A percentile compares a stretch with the other conserved stretches of the same genome.
These are phyloP conservation scores for Tympanoctomys barrerae DNA, from an alignment of 2,797 vertebrate species.

Conservation along the genomic window DNA sequence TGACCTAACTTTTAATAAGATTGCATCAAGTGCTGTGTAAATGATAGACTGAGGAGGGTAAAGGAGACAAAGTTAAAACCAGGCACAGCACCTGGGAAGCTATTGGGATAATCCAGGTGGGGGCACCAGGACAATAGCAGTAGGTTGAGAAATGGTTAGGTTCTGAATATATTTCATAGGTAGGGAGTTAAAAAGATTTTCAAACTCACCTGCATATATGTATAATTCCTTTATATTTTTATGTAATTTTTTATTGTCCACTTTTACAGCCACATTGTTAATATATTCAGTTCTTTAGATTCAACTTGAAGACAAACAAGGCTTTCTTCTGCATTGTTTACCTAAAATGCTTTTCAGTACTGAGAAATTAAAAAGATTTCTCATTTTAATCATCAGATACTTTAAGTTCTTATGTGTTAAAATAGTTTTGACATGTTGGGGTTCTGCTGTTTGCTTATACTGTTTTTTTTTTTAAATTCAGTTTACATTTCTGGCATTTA, in stretches of 20 bases:
- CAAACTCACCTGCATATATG: neutral
- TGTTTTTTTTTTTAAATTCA: neutral
- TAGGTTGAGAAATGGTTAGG: neutral
- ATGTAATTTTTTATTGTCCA: neutral
- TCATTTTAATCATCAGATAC: neutral
- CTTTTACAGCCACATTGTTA: neutral
- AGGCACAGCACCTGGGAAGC: neutral
- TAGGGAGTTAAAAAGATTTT: neutral
- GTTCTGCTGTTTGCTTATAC: neutral
- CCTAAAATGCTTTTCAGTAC: neutral
- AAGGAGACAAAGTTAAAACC: neutral
- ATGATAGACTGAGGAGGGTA: neutral
- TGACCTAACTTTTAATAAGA: neutral
- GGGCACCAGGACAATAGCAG: neutral
- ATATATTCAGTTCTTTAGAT: neutral
- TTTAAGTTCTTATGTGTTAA: neutral
- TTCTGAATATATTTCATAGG: neutral
- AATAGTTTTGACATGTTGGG: slow-evolving; percentile 27
- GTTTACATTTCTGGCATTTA: neutral
- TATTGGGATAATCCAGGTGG: neutral
- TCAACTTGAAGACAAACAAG: neutral
- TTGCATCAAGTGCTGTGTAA: neutral
- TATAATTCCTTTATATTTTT: neutral
- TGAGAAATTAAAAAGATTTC: neutral
- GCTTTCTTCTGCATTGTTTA: neutral